These are phyloP conservation scores for Elysia crispata DNA, from an alignment of 2,888 invertebrate species.

Conservation along the genomic window DNA sequence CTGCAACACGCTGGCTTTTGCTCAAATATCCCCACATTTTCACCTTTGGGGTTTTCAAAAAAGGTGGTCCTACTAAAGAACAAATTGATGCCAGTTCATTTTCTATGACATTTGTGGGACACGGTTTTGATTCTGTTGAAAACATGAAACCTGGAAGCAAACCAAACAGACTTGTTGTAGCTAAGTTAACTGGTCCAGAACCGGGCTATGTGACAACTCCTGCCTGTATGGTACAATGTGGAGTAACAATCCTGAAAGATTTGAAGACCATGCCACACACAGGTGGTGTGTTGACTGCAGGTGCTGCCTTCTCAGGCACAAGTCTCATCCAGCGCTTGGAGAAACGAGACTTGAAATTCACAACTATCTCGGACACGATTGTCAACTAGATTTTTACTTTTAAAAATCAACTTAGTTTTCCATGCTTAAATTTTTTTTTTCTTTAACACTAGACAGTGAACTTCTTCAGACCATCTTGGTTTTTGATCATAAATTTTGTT, in stretches of 20 bases:
- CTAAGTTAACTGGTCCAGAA: slow-evolving; percentile 80
- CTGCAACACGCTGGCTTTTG: slow-evolving; percentile 83
- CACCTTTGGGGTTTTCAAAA: slow-evolving; percentile 84
- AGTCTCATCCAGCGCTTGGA: slow-evolving; percentile 86
- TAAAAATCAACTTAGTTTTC: too few species aligned
- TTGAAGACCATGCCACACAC: slow-evolving; percentile 87
- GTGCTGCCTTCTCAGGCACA: slow-evolving; percentile 90
- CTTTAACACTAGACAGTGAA: too few species aligned
- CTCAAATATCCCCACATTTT: slow-evolving; percentile 85
- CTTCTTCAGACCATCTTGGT: too few species aligned
- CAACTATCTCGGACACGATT: slow-evolving; percentile 54
- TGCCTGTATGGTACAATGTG: slow-evolving; percentile 85
- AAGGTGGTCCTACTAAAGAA: slow-evolving; percentile 80
- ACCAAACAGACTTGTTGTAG: slow-evolving; percentile 78
- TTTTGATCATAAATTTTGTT: too few species aligned
- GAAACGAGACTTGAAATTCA: slow-evolving; percentile 81
- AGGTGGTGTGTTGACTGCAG: slow-evolving; percentile 92
- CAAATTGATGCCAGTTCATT: slow-evolving; percentile 83
- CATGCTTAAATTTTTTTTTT: too few species aligned
- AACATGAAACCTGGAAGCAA: slow-evolving; percentile 79
- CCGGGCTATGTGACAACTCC: slow-evolving; percentile 92
- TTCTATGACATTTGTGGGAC: slow-evolving; percentile 84
- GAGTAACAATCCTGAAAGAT: slow-evolving; percentile 87
- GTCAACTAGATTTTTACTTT: too few species aligned
- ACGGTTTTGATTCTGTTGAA: slow-evolving; percentile 87